Percentiles rank a stretch among this genome's conserved stretches.
phyloP scores from a whole-genome alignment of 2,797 vertebrate species.

The Mastacembelus armatus region DNA sequence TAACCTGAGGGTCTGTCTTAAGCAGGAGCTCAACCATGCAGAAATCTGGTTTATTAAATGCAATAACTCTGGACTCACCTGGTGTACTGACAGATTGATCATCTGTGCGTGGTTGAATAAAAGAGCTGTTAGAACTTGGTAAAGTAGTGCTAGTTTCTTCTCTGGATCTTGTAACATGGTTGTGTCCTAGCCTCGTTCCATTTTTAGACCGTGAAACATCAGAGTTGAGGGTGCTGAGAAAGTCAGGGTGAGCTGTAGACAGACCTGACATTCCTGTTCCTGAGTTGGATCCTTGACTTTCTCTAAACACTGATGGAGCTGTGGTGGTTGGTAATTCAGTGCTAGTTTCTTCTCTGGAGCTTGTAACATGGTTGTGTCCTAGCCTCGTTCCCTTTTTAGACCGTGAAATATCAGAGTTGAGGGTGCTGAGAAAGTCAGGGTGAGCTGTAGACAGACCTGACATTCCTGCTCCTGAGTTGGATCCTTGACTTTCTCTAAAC shows the following conservation, averaged over 20 bases:
- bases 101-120: fast-evolving
- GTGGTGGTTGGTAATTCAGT: not conserved
- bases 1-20: not conserved
- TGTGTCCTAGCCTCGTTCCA: not conserved
- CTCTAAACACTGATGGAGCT: fast-evolving
- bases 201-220: constrained; percentile 16
- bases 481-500: fast-evolving
- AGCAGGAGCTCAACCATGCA: not conserved
- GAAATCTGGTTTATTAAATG: not conserved
- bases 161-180: not conserved
- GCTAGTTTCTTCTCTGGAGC: not conserved
- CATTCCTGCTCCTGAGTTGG: not conserved
- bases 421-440: not conserved
- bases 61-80: constrained; percentile 58
- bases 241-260: too few species aligned
- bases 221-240: not conserved
- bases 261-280: not conserved
- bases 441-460: not conserved
- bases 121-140: not conserved
- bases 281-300: not conserved
- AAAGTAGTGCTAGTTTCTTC: not conserved
- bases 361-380: not conserved
- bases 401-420: not conserved
- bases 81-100: constrained; percentile 14
- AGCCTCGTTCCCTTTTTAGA: constrained; percentile 2